Evolutionary conservation across 2,113 vertebrate genomes (phyloP).

Genomic region (Oreochromis aureus): DNA sequence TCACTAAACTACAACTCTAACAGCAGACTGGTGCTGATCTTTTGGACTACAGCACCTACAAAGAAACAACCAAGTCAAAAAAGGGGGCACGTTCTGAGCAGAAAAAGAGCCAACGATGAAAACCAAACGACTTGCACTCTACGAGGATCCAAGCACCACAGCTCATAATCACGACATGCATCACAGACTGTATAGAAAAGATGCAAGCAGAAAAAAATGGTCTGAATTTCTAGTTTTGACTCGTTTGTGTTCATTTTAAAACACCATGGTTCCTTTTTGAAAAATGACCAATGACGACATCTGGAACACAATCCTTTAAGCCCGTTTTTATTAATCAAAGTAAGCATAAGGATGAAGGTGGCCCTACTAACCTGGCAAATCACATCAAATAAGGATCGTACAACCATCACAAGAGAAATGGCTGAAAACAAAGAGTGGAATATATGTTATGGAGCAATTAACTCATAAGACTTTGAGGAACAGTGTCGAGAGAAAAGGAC

Average conservation of each 20-base stretch:
- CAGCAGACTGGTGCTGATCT: neutral
- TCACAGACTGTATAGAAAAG: neutral
- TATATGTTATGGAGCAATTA: neutral
- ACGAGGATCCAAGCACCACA: neutral
- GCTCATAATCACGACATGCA: neutral
- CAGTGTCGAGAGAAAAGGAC: neutral
- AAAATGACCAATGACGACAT: neutral
- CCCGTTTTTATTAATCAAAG: neutral
- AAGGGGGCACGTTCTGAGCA: neutral
- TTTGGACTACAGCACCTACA: neutral
- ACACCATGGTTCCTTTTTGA: neutral
- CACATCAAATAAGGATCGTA: neutral
- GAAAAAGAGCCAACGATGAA: neutral
- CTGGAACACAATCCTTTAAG: neutral
- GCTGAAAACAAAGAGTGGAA: neutral
- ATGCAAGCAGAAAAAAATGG: neutral
- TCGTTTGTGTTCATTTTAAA: neutral
- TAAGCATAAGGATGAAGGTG: neutral
- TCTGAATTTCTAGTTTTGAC: neutral
- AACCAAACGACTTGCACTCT: neutral
- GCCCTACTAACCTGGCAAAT: neutral
- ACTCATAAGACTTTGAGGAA: neutral
- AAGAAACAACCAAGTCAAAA: neutral
- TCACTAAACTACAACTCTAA: neutral
- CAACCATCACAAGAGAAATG: neutral